Evolutionary conservation across 2,888 invertebrate genomes (phyloP), one percentile per base, ranked within the genome.

Genomic region (Atethmia centrago): DNA sequence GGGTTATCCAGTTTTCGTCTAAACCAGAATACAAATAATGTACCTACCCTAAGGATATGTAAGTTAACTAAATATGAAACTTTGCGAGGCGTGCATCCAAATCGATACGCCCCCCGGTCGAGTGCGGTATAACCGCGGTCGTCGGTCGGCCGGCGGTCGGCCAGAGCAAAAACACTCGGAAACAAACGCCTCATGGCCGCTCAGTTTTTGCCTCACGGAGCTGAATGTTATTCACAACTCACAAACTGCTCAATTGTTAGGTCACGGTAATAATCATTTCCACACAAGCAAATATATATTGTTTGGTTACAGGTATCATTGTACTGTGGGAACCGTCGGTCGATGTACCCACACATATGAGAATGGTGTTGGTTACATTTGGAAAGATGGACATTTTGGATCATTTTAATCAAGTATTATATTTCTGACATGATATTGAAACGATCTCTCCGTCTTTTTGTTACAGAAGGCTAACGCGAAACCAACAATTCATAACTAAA

Each of bases 151-250:
- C 25, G 42, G 53, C 53, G 55, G 74, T 71, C 51, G 72, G 67
- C 74, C 59, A 61, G 79, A 74, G 83, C 66, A 90, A 91, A 92
- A 91, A 92, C 89, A 82, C 85, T 91, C 89, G 91, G 91, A 90
- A 91, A 89, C 87, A 80, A 86, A 80, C 72, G 82, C 87, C 77
- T 91, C 92, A 91, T 80, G 92, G 91, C 82, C 91, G 85, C 82
- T 88, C 71, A 79, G 88, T 91, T 91, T 91, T 90, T 91, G 87
- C 83, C 70, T 82, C 82, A 83, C 74, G 77, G 59, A 80, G 71
- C 80, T 66, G 80, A 79, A 74, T 79, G 76, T 82, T 82, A 80
- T 85, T 87, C 83, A 85, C 85, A 84, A 85, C 84, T 85, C 85
- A 82, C 84, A 83, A 84, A 87, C 85, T 85, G 76, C 76, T 85